Evolutionary conservation across 2,888 invertebrate species (phyloP), one percentile per base, ranked within the genome.

Genomic region (Tetranychus truncatus): DNA sequence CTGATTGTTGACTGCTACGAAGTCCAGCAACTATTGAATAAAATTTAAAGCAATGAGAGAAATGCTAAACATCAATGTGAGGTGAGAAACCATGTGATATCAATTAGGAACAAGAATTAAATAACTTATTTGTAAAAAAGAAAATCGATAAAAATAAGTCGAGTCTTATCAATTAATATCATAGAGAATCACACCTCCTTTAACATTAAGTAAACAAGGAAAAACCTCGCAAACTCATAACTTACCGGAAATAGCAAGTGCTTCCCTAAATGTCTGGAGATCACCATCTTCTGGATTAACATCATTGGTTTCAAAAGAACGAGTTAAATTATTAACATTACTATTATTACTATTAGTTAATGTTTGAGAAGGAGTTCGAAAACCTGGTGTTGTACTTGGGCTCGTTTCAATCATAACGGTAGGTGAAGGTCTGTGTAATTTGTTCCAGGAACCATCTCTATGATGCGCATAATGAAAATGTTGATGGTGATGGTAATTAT

Each of bases 261-360:
- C 89, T 84, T 90, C 89, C 81, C 88, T 86, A 82, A 90, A 89
- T 79, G 89, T 88, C 80, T 88, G 87, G 80, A 89, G 84, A 81
- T 89, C 88, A 72, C 86, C 83, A 46, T 78, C 79, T 80, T 88
- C 76, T 21, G 78, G 55, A 44, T 74, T 77, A n/a, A 69, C 46
- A 65, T 76, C 77, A 8, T 76, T 66, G 9, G 45, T 45, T 6
- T 24, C 15, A 21, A 75, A 34, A 15, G 74, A 34, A 55, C n/a
- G 34, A 69, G 34, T 24, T 24, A 69, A 21, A 11, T 24, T 24
- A 69, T 21, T 69, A 20, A 21, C 69, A 55, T 55, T 55, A 55
- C 9, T 55, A 9, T 9, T 55, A 55, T 55, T 55, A 55, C 18
- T 34, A 20, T 45, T 21, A 74, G 66, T 75, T 7, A 71, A 66